Evolutionary conservation across 2,888 invertebrate genomes (phyloP).

Genomic region (Crepidodera aurea): DNA sequence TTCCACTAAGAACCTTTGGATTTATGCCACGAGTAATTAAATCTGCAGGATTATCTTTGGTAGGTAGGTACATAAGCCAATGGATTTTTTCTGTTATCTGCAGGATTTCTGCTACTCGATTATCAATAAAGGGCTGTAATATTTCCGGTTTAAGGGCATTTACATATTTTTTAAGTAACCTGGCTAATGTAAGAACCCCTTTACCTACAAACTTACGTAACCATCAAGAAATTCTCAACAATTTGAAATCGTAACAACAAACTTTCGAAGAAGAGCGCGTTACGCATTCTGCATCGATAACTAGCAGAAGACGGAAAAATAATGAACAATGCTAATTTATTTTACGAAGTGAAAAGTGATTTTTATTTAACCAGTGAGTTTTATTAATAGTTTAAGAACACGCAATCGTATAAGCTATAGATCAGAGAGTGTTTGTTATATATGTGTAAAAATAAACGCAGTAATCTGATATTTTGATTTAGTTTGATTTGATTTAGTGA

Average conservation of each 20-base stretch:
- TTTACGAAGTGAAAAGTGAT: not conserved
- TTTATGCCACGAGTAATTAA: too few relatives aligned
- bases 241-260: not conserved
- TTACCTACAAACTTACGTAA: not conserved
- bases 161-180: too few relatives aligned
- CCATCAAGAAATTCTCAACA: not conserved
- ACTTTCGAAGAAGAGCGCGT: not conserved
- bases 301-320: not conserved
- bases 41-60: too few relatives aligned
- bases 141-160: too few relatives aligned
- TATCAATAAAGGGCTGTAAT: too few relatives aligned
- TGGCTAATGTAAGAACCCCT: too few relatives aligned
- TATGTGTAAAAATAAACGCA: not conserved
- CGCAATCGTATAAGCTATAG: not conserved
- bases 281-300: not conserved
- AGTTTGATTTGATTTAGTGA: not conserved
- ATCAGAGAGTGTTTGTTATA: not conserved
- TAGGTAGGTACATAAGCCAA: too few relatives aligned
- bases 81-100: too few relatives aligned
- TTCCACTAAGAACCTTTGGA: too few relatives aligned
- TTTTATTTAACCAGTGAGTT: not conserved
- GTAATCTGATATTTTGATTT: not conserved
- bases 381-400: slow-evolving; percentile 4
- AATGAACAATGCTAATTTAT: not conserved
- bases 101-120: too few relatives aligned